Evolutionary conservation across 2,113 vertebrate genomes (phyloP).

Genomic region (Colaptes auratus): DNA sequence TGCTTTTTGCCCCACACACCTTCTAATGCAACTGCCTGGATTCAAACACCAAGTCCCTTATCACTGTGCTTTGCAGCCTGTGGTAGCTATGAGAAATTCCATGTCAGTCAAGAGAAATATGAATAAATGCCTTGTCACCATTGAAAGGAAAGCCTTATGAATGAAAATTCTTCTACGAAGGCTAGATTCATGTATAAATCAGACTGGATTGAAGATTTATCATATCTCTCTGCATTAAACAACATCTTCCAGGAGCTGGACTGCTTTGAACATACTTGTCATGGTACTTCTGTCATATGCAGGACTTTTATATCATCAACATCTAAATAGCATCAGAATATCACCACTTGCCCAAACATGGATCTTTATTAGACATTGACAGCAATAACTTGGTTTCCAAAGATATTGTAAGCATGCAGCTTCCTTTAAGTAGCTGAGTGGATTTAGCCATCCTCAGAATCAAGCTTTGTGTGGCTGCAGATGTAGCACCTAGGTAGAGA

Average conservation of each 20-base stretch:
- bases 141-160: background rate
- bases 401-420: background rate
- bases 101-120: background rate
- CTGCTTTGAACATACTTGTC: background rate
- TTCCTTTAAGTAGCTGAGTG: background rate
- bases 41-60: background rate
- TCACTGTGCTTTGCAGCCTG: background rate
- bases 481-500: background rate
- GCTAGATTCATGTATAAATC: background rate
- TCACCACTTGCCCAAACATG: background rate
- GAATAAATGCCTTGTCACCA: background rate
- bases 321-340: background rate
- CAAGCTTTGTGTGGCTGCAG: background rate
- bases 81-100: background rate
- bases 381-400: background rate
- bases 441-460: background rate
- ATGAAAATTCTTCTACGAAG: background rate
- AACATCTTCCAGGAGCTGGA: background rate
- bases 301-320: background rate
- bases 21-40: background rate
- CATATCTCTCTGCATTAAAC: background rate
- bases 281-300: background rate
- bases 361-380: background rate
- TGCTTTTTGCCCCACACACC: background rate
- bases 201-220: slow-evolving; percentile 11